Evolutionary conservation across 1,140 invertebrate species (phyloP).

Genomic region (Apolygus lucorum): DNA sequence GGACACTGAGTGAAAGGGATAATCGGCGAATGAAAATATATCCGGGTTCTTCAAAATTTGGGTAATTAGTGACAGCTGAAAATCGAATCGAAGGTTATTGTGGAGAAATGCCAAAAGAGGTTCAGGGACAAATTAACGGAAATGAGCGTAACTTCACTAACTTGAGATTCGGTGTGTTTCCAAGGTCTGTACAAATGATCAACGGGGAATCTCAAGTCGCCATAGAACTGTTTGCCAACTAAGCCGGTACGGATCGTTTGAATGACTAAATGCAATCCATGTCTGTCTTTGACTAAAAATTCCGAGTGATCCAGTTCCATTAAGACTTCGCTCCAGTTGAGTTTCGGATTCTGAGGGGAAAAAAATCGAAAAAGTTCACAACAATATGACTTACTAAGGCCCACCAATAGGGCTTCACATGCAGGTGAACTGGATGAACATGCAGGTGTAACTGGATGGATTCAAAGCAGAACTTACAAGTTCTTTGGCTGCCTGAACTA

Average conservation of each 20-base stretch:
- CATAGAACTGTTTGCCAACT: slow-evolving; percentile 58
- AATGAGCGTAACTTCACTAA: too few species aligned
- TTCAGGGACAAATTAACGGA: background rate
- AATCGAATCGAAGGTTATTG: background rate
- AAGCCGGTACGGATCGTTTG: slow-evolving; percentile 66
- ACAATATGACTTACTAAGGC: too few species aligned
- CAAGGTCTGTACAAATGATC: slow-evolving; percentile 82
- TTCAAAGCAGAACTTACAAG: slow-evolving; percentile 46
- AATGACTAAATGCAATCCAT: slow-evolving; percentile 70
- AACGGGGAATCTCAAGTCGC: slow-evolving; percentile 67
- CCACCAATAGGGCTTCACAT: too few species aligned
- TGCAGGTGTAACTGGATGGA: background rate
- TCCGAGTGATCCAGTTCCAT: slow-evolving; percentile 81
- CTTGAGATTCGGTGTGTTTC: slow-evolving; percentile 82
- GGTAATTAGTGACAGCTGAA: slow-evolving; percentile 71
- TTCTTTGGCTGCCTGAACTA: slow-evolving; percentile 83
- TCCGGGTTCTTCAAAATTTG: slow-evolving; percentile 84
- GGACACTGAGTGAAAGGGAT: slow-evolving; percentile 71
- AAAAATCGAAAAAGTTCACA: too few species aligned
- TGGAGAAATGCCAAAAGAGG: background rate
- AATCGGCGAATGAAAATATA: slow-evolving; percentile 89
- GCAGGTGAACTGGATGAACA: background rate
- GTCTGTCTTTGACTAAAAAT: slow-evolving; percentile 78
- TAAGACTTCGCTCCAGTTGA: slow-evolving; percentile 90
- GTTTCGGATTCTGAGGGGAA: slow-evolving; percentile 49